Conservation (phyloP, 1,140 invertebrate species). For the Phocides pigmalion region DNA sequence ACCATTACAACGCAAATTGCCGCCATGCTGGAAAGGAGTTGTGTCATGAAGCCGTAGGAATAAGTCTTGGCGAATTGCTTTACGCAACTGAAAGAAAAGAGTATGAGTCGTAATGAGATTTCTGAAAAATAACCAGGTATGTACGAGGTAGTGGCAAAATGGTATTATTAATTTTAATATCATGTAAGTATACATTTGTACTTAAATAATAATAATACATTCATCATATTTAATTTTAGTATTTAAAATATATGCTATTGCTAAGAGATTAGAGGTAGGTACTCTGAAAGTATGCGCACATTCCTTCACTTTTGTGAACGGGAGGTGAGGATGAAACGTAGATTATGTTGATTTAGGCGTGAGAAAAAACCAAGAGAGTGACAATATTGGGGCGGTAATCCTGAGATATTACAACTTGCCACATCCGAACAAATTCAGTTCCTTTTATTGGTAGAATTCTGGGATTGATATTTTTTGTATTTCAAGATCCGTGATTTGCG, state of each 20-base stretch:
- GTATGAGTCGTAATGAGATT: no score
- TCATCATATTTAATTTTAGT: no score
- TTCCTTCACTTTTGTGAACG: conserved; percentile 43
- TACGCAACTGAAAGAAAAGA: conserved; percentile 61
- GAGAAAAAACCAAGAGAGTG: conserved; percentile 65
- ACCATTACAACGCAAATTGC: conserved; percentile 79
- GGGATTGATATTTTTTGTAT: conserved; percentile 57
- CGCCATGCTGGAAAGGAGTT: conserved; percentile 74
- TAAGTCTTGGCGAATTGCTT: conserved; percentile 72
- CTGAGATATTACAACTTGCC: conserved; percentile 71
- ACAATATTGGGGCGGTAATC: conserved; percentile 77
- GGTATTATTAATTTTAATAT: no score
- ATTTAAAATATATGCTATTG: not conserved
- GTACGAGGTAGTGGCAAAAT: no score
- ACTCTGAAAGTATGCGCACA: not conserved
- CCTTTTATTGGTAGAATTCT: conserved; percentile 57
- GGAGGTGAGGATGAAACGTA: conserved; percentile 57
- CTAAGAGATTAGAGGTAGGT: not conserved
- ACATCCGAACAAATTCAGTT: conserved; percentile 46
- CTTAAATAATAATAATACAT: no score
- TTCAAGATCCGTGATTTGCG: not conserved
- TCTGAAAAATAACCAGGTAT: no score
- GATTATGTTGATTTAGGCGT: conserved; percentile 71
- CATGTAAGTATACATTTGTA: no score
- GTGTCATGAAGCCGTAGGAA: conserved; percentile 77